phyloP scores from a whole-genome alignment of 2,113 vertebrate species.

The Halcyon malimbica region DNA sequence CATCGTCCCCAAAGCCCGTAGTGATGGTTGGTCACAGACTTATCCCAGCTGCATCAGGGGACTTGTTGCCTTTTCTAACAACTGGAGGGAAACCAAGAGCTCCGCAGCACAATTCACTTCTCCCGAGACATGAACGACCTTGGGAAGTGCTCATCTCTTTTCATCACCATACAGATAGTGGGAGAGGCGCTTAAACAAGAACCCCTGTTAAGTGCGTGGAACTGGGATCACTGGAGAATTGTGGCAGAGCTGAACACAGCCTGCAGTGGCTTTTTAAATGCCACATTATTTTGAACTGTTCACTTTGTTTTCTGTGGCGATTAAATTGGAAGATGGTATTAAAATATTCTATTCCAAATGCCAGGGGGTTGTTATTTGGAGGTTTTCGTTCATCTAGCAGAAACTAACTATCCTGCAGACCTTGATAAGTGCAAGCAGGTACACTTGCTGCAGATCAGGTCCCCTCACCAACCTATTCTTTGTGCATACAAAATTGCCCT shows the following conservation, averaged over 20 bases:
- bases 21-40: background rate
- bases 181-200: background rate
- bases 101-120: fast-evolving
- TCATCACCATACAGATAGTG: background rate
- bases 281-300: background rate
- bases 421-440: background rate
- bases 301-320: background rate
- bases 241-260: background rate
- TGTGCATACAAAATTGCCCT: background rate
- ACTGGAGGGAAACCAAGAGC: background rate
- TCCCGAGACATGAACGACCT: background rate
- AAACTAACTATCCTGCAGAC: background rate
- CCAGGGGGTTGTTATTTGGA: background rate
- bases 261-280: slow-evolving; percentile 10
- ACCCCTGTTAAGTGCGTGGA: background rate
- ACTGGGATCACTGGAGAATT: background rate
- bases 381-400: background rate
- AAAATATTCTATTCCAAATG: background rate
- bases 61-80: background rate
- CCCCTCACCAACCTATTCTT: background rate
- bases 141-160: background rate
- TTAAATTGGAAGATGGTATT: background rate
- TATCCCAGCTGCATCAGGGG: background rate
- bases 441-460: background rate
- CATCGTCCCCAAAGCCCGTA: background rate